Conservation (phyloP, 2,888 invertebrate genomes). For the Axea sp. region DNA sequence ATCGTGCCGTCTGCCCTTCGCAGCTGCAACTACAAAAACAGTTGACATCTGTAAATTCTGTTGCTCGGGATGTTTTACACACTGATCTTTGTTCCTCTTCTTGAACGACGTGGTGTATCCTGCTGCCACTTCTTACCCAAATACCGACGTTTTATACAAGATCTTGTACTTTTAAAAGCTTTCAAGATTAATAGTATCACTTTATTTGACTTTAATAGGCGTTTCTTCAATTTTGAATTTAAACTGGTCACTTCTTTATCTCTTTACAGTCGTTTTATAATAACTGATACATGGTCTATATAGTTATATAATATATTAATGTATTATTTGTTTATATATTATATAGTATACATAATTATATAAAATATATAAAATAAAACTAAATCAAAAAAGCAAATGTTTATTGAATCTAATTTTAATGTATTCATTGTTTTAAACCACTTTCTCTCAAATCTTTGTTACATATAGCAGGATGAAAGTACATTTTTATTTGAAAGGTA, state of each 20-base stretch:
- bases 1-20: conserved; percentile 66
- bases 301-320: no score
- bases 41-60: conserved; percentile 75
- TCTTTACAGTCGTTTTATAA: no score
- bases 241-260: no score
- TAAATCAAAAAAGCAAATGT: no score
- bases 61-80: conserved; percentile 54
- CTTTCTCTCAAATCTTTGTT: not conserved
- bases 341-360: no score
- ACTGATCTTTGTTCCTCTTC: conserved; percentile 40
- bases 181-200: conserved; percentile 2
- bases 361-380: no score
- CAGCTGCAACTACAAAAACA: conserved; percentile 75
- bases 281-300: no score
- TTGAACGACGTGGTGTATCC: not conserved
- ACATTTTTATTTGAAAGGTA: conserved; percentile 1
- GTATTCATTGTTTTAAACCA: no score
- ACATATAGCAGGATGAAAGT: conserved; percentile 2
- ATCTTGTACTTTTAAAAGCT: conserved; percentile 9
- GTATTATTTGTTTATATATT: no score
- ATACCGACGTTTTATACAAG: conserved; percentile 12
- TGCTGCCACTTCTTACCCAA: conserved; percentile 50
- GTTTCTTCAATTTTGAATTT: not conserved
- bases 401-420: no score
- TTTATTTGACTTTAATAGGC: conserved; percentile 4